Evolutionary conservation across 2,888 invertebrate species (phyloP).

Genomic region (Julus scanicus): DNA sequence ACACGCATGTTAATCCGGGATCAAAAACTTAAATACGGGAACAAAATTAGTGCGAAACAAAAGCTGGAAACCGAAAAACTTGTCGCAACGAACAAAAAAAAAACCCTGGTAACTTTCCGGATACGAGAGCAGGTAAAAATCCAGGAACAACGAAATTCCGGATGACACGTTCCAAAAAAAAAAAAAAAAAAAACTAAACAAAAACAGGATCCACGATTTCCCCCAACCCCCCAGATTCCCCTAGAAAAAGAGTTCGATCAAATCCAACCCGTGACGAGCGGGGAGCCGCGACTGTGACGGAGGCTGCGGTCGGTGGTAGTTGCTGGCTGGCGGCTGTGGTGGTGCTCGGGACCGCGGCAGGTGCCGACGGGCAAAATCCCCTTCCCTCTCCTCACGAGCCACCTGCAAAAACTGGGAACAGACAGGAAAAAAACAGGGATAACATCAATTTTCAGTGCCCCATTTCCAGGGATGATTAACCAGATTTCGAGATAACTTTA

Average conservation of each 20-base stretch:
- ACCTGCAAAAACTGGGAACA: background rate
- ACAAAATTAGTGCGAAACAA: background rate
- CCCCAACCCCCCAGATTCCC: background rate
- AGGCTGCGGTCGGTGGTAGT: background rate
- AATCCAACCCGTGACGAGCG: background rate
- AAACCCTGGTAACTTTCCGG: no score
- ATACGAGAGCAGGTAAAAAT: background rate
- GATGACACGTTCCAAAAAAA: background rate
- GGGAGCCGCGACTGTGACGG: background rate
- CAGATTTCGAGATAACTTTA: no score
- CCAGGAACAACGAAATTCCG: background rate
- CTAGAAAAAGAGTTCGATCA: conserved; percentile 23
- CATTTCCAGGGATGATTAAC: background rate
- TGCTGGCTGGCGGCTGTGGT: background rate
- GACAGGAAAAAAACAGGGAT: background rate
- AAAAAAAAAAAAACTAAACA: background rate
- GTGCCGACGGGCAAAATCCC: background rate
- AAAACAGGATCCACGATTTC: background rate
- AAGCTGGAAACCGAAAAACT: background rate
- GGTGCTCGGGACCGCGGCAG: background rate
- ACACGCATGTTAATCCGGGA: no score
- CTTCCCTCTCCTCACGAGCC: conserved; percentile 8
- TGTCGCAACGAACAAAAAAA: background rate
- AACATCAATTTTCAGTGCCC: background rate
- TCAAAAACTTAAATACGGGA: no score